Percentiles rank a stretch among this genome's conserved stretches.
Conservation (phyloP, 1,140 invertebrate species). For the Hyles euphorbiae region DNA sequence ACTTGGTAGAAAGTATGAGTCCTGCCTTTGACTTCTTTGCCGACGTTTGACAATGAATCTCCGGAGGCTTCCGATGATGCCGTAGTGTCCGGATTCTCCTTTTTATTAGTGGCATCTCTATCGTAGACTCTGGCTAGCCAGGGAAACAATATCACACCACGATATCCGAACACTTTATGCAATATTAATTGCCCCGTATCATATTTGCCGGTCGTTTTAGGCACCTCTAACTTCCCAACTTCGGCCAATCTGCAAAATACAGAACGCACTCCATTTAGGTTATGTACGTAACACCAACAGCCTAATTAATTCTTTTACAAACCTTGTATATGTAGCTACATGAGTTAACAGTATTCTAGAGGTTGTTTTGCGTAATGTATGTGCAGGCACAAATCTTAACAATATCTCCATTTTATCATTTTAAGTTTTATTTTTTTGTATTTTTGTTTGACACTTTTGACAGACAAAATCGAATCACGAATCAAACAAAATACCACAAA, state of each 20-base stretch:
- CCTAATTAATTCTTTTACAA: constrained; percentile 19
- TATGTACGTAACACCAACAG: constrained; percentile 41
- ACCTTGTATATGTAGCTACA: constrained; percentile 65
- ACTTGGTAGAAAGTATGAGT: constrained; percentile 98
- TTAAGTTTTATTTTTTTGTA: constrained; percentile 56
- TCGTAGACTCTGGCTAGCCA: constrained; percentile 97
- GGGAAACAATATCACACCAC: constrained; percentile 96
- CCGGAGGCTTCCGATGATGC: constrained; percentile 41
- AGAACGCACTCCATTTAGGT: constrained; percentile 35
- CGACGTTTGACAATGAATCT: constrained; percentile 75
- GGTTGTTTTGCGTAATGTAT: constrained; percentile 51
- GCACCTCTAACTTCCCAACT: constrained; percentile 81
- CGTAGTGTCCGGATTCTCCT: constrained; percentile 47
- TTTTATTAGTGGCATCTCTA: constrained; percentile 83
- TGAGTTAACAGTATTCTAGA: constrained; percentile 60
- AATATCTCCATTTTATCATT: constrained; percentile 73
- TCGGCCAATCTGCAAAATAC: constrained; percentile 74
- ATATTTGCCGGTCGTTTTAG: constrained; percentile 92
- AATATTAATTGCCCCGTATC: constrained; percentile 96
- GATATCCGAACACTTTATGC: constrained; percentile 96
- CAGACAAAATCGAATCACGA: constrained; percentile 6
- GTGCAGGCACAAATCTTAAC: constrained; percentile 59
- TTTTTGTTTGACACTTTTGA: constrained; percentile 53
- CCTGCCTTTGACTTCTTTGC: constrained; percentile 92
- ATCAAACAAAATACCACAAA: constrained; percentile 2